These are phyloP conservation scores for Cantharis rustica DNA, from an alignment of 2,888 invertebrate genomes.

Conservation along the genomic window DNA sequence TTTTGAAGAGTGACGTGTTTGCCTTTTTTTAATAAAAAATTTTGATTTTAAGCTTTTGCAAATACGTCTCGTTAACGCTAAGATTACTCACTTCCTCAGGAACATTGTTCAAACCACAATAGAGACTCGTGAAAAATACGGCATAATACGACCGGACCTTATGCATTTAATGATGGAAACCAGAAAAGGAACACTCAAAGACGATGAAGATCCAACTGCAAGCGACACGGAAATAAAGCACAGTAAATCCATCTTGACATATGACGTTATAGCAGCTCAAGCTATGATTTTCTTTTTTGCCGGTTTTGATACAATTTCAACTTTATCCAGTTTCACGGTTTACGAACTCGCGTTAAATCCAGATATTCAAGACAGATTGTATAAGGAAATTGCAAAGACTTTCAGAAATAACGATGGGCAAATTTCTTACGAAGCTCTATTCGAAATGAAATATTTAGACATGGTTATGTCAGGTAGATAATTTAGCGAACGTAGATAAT, in stretches of 20 bases:
- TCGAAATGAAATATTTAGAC: background rate
- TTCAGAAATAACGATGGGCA: background rate
- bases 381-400: background rate
- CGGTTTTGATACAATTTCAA: background rate
- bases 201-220: background rate
- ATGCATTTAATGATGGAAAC: slow-evolving; percentile 1
- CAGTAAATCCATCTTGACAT: background rate
- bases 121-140: background rate
- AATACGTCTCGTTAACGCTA: background rate
- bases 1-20: no score
- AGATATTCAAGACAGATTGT: background rate
- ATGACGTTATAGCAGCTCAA: background rate
- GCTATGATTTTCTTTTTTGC: background rate
- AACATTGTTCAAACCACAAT: background rate
- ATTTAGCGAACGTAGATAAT: background rate
- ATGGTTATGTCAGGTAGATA: background rate
- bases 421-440: background rate
- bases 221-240: background rate
- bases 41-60: background rate
- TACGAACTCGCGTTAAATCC: background rate
- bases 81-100: background rate
- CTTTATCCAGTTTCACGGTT: background rate
- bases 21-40: no score
- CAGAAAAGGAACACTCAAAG: background rate
- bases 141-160: background rate